Percentiles rank a stretch among this genome's conserved stretches.
Evolutionary conservation across 2,888 invertebrate genomes (phyloP).

Genomic region (Cantharis lateralis): DNA sequence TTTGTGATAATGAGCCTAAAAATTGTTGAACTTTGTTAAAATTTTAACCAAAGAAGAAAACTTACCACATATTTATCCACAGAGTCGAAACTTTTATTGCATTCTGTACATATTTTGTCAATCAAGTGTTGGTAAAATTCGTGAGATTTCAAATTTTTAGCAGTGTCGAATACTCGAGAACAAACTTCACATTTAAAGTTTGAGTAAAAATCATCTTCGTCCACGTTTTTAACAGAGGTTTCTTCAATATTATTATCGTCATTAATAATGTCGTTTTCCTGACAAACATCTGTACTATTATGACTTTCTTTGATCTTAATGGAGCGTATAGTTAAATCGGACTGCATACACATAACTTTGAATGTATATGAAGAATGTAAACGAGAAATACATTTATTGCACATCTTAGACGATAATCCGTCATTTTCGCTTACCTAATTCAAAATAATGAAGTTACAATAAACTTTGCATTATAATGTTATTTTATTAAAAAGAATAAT

Average conservation of each 20-base stretch:
- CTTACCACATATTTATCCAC: conserved; percentile 6
- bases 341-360: conserved; percentile 57
- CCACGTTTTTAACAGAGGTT: background rate
- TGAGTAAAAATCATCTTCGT: background rate
- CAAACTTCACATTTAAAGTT: conserved; percentile 2
- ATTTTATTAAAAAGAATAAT: no score
- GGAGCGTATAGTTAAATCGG: conserved; percentile 48
- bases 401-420: conserved; percentile 56
- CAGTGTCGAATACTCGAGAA: background rate
- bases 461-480: background rate
- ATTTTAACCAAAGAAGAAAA: conserved; percentile 1
- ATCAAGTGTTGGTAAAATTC: conserved; percentile 1
- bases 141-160: conserved; percentile 5
- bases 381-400: conserved; percentile 55
- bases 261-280: background rate
- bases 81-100: conserved; percentile 16
- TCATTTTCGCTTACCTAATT: conserved; percentile 52
- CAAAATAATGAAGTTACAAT: background rate
- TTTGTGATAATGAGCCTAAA: conserved; percentile 1
- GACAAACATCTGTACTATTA: background rate
- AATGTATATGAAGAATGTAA: conserved; percentile 58
- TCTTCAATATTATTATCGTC: background rate
- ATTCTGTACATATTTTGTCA: conserved; percentile 5
- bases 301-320: background rate
- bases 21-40: background rate